Evolutionary conservation across 2,888 invertebrate genomes (phyloP).

Genomic region (Flabesymbios commensalis): DNA sequence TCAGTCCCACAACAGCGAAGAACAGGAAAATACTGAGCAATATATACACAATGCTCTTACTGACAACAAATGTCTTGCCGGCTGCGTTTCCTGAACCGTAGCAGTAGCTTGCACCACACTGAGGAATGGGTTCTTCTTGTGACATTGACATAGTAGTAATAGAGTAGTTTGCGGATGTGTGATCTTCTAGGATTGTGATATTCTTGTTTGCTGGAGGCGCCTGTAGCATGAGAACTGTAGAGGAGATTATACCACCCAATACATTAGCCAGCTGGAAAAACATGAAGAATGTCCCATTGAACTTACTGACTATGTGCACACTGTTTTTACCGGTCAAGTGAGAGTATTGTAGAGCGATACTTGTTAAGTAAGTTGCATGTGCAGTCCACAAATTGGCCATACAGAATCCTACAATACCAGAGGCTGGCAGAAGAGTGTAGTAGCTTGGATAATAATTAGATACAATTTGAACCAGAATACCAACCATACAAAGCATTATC

Average conservation of each 20-base stretch:
- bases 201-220: background rate
- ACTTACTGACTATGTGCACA: constrained; percentile 45
- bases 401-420: constrained; percentile 46
- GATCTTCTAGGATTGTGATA: background rate
- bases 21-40: constrained; percentile 47
- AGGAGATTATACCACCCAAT: constrained; percentile 33
- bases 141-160: too few relatives aligned
- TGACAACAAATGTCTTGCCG: constrained; percentile 15
- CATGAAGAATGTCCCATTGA: constrained; percentile 54
- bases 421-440: constrained; percentile 48
- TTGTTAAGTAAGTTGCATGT: constrained; percentile 54
- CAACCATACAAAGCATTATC: constrained; percentile 38
- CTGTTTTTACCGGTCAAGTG: constrained; percentile 39
- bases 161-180: background rate
- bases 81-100: constrained; percentile 21
- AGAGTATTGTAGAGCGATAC: constrained; percentile 46
- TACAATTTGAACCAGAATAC: constrained; percentile 44
- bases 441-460: constrained; percentile 49
- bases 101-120: constrained; percentile 46
- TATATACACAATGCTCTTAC: constrained; percentile 32
- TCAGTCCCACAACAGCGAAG: constrained; percentile 41
- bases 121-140: background rate
- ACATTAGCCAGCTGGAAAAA: constrained; percentile 50
- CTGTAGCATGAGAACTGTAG: constrained; percentile 22
- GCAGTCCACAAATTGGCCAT: constrained; percentile 54